Base-by-base conservation (phyloP, 1,140 invertebrate species). In the Eufriesea mexicana region DNA sequence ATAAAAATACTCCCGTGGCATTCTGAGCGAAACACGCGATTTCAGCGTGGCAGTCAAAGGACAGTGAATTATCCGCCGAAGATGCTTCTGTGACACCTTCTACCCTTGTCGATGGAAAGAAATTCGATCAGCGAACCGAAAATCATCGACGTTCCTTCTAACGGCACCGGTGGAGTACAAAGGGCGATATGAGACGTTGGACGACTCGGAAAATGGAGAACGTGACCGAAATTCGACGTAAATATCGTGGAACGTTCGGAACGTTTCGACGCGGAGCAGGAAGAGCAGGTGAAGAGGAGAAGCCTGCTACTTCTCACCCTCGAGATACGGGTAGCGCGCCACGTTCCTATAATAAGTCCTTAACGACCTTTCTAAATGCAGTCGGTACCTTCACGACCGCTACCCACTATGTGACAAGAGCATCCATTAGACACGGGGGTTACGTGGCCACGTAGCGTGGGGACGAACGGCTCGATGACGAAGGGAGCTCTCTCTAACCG, bases 311-410 rank as follows among this genome's bases (percentile, higher is more conserved):
- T 77, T 86, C 79, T 89, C 87, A 88, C 87, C 88, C 88, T 87
- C 73, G 68, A 68, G 83, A 85, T 79, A 89, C 79, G 79, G 80
- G 68, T 89, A 49, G 49, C 85, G 28, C 67, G 61, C 45, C 49
- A 42, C 76, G 70, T 77, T 86, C 79, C 79, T 84, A 82, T 89
- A 89, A 89, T 84, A 86, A 89, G 82, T 84, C 81, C 79, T 89
- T 89, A 88, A 89, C 83, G 85, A 86, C 76, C 85, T 89, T 89
- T 87, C 87, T 88, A 89, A 89, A 86, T 87, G 82, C 87, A 83
- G 77, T 88, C 86, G 86, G 75, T 72, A 73, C 76, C 61, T 83
- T 71, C 59, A 57, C 84, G 80, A 55, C 51, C 59, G 54, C 79
- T 78, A 83, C 76, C 72, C 86, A 77, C 86, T 79, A 55, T 45